Conservation (phyloP, 2,797 vertebrate genomes). For the Pseudopleuronectes americanus region DNA sequence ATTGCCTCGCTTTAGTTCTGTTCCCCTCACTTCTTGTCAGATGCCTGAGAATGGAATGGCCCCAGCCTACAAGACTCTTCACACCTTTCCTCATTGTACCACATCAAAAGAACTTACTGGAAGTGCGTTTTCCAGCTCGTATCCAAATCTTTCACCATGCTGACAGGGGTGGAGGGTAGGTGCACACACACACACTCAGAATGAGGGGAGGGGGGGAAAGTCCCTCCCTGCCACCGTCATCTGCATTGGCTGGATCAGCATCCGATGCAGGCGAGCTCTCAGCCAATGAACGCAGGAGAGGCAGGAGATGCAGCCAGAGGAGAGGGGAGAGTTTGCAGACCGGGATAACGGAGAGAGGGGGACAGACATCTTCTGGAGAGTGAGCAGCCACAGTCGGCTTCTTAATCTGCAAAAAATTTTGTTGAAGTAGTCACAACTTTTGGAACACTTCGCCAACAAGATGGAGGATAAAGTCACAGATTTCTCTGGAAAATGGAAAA, state of each 20-base stretch:
- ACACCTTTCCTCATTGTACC: constrained; percentile 36
- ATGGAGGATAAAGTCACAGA: constrained; percentile 82
- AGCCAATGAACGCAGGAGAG: constrained; percentile 70
- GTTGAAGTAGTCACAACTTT: not conserved
- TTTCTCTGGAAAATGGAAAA: constrained; percentile 94
- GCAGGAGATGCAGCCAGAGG: constrained; percentile 51
- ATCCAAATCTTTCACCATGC: constrained; percentile 75
- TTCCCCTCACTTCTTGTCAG: constrained; percentile 20
- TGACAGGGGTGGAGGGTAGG: constrained; percentile 60
- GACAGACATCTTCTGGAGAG: constrained; percentile 12
- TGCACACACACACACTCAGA: constrained; percentile 5
- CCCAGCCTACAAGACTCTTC: constrained; percentile 43
- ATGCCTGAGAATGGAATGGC: constrained; percentile 3
- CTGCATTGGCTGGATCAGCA: constrained; percentile 55
- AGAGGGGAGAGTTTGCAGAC: constrained; percentile 30
- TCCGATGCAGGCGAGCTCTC: constrained; percentile 43
- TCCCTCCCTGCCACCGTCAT: constrained; percentile 49
- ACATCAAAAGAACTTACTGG: constrained; percentile 64
- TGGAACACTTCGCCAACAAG: constrained; percentile 5
- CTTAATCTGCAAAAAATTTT: not conserved
- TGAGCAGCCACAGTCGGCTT: not conserved
- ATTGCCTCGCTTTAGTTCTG: not conserved
- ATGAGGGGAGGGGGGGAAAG: constrained; percentile 21
- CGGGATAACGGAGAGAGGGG: constrained; percentile 36
- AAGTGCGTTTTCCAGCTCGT: constrained; percentile 68